Evolutionary conservation across 2,113 vertebrate species (phyloP), one percentile per base, ranked within the genome.

Genomic region (Engraulis encrasicolus): DNA sequence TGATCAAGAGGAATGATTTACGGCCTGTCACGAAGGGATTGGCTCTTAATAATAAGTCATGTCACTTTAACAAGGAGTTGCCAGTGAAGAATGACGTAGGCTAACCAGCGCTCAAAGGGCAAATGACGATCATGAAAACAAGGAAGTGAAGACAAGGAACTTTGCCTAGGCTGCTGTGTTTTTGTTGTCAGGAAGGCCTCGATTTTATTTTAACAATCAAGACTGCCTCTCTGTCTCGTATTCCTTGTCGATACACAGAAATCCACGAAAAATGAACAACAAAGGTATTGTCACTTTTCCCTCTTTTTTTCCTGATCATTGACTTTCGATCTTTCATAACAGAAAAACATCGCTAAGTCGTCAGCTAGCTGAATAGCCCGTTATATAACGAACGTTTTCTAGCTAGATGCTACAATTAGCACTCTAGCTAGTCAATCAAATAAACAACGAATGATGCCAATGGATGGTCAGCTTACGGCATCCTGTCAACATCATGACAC

Each of bases 261-360:
- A 86, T 74, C 15, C 66, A 81, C 82, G 84, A 89, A 93, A 86
- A 81, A 96, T 96, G 95, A 96, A 96, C 89, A 96, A 94, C 91
- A 96, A 96, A 95, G 95, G 93, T 95, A 90, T n/a, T 14, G 37
- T 6, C 78, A 78, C 45, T 54, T 23, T 80, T 89, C 50, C 50
- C n/a, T 82, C 31, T 37, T 66, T 34, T 48, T 78, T 31, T 31
- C n/a, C 81, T 84, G 74, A 82, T 49, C 37, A 34, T 27, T 45
- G 45, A 81, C 74, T 82, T 78, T 77, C 77, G 58, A 88, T 74
- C 27, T 74, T 74, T 74, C 58, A 34, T 74, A 15, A 34, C 23
- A 34, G 27, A 4, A 74, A 34, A 23, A 52, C 58, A 37, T 50
- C 82, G 83, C 54, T 48, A 80, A 80, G 48, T 82, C 82, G 36